Percentiles rank a stretch among this genome's conserved stretches.
phyloP scores from a whole-genome alignment of 2,113 vertebrate species.

The Melanocharis versteri region DNA sequence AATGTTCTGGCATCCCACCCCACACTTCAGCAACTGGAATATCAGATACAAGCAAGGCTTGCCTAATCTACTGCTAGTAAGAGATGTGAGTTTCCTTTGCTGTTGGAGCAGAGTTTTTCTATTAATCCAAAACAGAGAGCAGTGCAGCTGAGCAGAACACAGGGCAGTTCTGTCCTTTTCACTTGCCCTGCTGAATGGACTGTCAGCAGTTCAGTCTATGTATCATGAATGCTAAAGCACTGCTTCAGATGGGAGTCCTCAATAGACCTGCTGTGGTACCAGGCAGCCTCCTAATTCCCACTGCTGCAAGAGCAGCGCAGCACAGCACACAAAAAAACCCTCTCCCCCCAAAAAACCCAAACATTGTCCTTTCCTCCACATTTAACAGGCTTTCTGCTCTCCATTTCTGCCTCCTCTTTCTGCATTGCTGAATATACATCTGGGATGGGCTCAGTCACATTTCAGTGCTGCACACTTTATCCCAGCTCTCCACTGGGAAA shows the following conservation, averaged over 20 bases:
- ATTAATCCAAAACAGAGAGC: background rate
- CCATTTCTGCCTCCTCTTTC: background rate
- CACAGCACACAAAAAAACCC: background rate
- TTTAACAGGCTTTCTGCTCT: background rate
- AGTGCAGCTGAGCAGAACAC: conserved; percentile 30
- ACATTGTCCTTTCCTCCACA: background rate
- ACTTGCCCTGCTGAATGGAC: conserved; percentile 6
- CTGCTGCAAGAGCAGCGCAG: background rate
- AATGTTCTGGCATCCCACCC: background rate
- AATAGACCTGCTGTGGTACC: conserved; percentile 19
- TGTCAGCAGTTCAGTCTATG: conserved; percentile 6
- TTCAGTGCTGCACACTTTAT: background rate
- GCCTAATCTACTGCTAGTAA: background rate
- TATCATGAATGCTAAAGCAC: conserved; percentile 27
- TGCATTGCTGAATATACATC: background rate
- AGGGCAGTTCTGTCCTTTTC: conserved; percentile 43
- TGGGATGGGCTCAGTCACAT: background rate
- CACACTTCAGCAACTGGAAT: background rate
- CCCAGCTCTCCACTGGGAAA: background rate
- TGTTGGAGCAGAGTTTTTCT: background rate
- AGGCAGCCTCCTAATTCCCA: background rate
- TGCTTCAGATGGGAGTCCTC: background rate
- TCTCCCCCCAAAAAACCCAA: rapidly evolving
- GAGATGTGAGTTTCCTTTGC: background rate
- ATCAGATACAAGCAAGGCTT: background rate